Base-by-base conservation (phyloP, 2,888 invertebrate genomes). In the Neocrepidodera transversa region DNA sequence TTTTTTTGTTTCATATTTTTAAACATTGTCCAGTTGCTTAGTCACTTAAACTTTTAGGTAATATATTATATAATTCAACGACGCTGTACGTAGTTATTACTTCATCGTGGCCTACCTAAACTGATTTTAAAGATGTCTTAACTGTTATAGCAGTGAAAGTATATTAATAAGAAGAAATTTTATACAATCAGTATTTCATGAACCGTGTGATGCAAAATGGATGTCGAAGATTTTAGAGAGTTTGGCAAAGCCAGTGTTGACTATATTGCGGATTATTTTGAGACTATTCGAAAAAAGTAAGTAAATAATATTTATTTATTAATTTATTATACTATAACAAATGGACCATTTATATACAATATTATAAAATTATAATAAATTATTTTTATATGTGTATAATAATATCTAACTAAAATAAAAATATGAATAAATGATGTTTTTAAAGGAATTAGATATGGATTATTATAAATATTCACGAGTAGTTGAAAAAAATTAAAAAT, bases 181-280 rank as follows among this genome's bases (percentile, higher is more conserved):
- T 13, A 45, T 48, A 51, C 38, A 47, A 54, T 54, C 53, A 49
- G 50, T 64, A 35, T 36, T 38, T 42, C 23, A 55, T 58, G 54
- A 52, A 45, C 55, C 18, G 60, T 26, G 58, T 42, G 40, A 55
- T 49, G 18, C 32, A 79, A 75, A 69, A 93, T 93, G 92, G 87
- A 93, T 79, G 83, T 86, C 20, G 82, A 87, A 69, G 86, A 91
- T 74, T 93, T 93, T 80, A 84, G 88, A 64, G 87, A 90, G 70
- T 92, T 91, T 75, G 95, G 92, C 20, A 91, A 89, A 75, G 92
- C 93, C 16, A 87, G 92, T 63, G 86, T 97, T 52, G 95, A 97
- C 77, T 90, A 92, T 74, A 86, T 97, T 18, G 93, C 92, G n/a
- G 89, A 95, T 77, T 97, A 97, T 79, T 82, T 90, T 66, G 91